Percentiles rank a stretch among this genome's conserved stretches.
Conservation (phyloP, 37 sponge, comb jelly and placozoan species). For the Aphrocallistes beatrix region DNA sequence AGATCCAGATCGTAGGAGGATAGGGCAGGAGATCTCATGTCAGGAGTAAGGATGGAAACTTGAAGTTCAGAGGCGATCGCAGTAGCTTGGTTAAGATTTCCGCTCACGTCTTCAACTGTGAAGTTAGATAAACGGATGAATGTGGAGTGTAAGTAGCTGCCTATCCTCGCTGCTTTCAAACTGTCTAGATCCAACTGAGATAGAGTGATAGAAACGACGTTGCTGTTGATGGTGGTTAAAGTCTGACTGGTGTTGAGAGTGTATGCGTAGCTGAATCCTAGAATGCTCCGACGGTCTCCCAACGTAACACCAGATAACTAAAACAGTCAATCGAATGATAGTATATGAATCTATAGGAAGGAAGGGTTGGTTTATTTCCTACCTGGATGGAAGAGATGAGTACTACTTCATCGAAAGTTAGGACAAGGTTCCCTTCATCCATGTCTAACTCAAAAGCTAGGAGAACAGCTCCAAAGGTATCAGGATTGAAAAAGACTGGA, state of each 20-base stretch:
- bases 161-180: constrained; percentile 42
- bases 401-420: constrained; percentile 64
- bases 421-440: constrained; percentile 36
- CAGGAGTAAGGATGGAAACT: constrained; percentile 33
- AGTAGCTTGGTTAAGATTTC: constrained; percentile 24
- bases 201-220: constrained; percentile 34
- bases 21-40: constrained; percentile 37
- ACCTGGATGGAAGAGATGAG: not conserved
- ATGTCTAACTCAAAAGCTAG: constrained; percentile 42
- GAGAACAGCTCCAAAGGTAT: constrained; percentile 36
- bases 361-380: not conserved
- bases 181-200: constrained; percentile 42
- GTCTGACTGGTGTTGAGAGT: constrained; percentile 22
- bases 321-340: constrained; percentile 22
- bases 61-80: constrained; percentile 29
- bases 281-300: constrained; percentile 24
- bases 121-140: constrained; percentile 24
- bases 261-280: constrained; percentile 15
- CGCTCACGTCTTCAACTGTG: constrained; percentile 44
- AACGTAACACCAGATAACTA: constrained; percentile 34
- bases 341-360: not conserved
- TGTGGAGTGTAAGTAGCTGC: constrained; percentile 36
- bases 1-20: constrained; percentile 32
- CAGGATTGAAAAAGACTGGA: constrained; percentile 21
- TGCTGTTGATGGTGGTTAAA: constrained; percentile 27